Base-by-base conservation (phyloP, 2,113 vertebrate genomes). In the Hyla sarda region DNA sequence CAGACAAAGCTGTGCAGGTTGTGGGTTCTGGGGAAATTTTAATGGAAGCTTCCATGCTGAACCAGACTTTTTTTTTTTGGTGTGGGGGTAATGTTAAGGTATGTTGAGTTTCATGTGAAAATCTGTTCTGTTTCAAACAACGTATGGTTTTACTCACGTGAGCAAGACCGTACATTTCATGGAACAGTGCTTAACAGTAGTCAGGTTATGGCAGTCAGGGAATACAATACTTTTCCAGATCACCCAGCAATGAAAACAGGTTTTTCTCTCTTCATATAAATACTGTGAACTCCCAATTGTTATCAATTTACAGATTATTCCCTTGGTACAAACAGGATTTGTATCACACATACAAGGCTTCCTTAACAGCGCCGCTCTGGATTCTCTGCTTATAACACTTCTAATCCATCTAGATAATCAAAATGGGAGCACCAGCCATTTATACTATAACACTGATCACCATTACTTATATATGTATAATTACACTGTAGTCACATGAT, bases 371-470 rank as follows among this genome's bases (percentile, higher is more conserved):
- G 21, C 45, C 34, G 45, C 50, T 52, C 30, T 25, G 12, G 60
- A 32, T 82, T 82, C 52, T 82, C 5, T 10, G 11, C 11, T 48
- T 48, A 67, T 82, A 82, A 67, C 79, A 82, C 41, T 67, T 30
- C 12, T 67, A 82, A 67, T 82, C 79, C 79, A 79, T 23, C 30
- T 32, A 1, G 78, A 37, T 81, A 81, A 81, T 65, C 34, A 19
- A 54, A 5, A 54, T 10, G 8, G 41, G 41, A 5, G 41, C 3
- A 41, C 3, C 41, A 41, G 41, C 3, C 3, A 41, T 41, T 14
- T 50, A 50, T 50, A 12, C 48, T 10, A 50, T 50, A 14, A 50
- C 48, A 3, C 13, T 21, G 4, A 56, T 56, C 19, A 56, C 19
- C 52, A n/a, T 41, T 3, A 41, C 4, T 5, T 21, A 56, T 14